Evolutionary conservation across 2,888 invertebrate genomes (phyloP), one percentile per base, ranked within the genome.

Genomic region (Chrysomela aeneicollis): DNA sequence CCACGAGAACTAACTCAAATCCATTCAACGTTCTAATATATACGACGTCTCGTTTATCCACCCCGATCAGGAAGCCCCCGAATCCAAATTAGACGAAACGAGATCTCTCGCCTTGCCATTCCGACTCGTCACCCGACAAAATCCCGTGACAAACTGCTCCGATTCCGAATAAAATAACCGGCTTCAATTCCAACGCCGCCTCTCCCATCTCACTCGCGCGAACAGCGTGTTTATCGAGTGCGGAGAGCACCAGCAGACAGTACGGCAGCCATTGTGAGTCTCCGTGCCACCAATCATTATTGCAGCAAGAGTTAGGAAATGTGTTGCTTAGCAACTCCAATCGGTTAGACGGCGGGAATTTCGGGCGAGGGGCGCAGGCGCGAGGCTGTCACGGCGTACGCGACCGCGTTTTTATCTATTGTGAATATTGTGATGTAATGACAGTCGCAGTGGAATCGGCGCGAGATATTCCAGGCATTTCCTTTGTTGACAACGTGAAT

Each of bases 231-330:
- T 81, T 80, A 81, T 81, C 79, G 79, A 76, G 77, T 78, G 77
- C 73, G 69, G 74, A 78, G 74, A 76, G 76, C 69, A 58, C n/a
- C n/a, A n/a, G 61, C 63, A 76, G 75, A 78, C 77, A 72, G 72
- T 70, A 68, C 71, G 81, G 82, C 82, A 78, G 82, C 82, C 83
- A 82, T 82, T 82, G 82, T 80, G 77, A 80, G 80, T 77, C 77
- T 79, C 77, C 76, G 74, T 76, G 78, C 81, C 80, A 81, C 83
- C 83, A 82, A 82, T 82, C 82, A 82, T 82, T 82, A 82, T 77
- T 79, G 80, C 79, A 75, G 81, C 80, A 80, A 79, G 81, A 82
- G 80, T 82, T 81, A 81, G 81, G 65, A 79, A 79, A 78, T 77
- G 76, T 77, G 83, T 83, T 82, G 82, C 83, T 77, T 74, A 78